phyloP scores from a whole-genome alignment of 2,113 vertebrate genomes.

The Phasianus colchicus region DNA sequence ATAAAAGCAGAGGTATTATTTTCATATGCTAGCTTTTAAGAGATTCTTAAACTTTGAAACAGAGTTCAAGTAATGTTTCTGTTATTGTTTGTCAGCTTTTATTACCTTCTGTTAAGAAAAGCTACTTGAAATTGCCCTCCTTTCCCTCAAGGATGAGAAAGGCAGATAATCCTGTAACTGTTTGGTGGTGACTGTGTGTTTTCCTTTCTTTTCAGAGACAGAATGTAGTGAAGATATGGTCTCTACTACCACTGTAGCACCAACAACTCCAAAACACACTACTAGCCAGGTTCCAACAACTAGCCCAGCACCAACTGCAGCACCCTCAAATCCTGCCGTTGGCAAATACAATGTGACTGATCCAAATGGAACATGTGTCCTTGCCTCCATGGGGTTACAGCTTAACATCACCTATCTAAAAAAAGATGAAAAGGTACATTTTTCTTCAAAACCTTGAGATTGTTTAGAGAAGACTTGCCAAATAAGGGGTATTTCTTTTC shows the following conservation, averaged over 20 bases:
- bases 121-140: background rate
- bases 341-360: constrained; percentile 80
- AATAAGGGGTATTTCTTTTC: background rate
- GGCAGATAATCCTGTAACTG: background rate
- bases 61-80: background rate
- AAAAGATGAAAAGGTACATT: constrained; percentile 76
- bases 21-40: background rate
- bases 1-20: background rate
- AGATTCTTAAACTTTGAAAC: background rate
- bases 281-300: constrained; percentile 45
- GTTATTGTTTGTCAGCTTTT: background rate
- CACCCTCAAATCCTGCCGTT: constrained; percentile 67
- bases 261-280: constrained; percentile 41
- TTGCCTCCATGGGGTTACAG: constrained; percentile 90
- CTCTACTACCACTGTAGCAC: background rate
- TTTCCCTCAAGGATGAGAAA: background rate
- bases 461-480: background rate
- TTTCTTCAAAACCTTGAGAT: background rate
- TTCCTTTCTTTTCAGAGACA: constrained; percentile 77
- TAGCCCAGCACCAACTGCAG: constrained; percentile 39
- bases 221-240: constrained; percentile 82
- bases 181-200: background rate
- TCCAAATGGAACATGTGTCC: constrained; percentile 83
- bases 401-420: constrained; percentile 84
- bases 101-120: background rate